phyloP scores from a whole-genome alignment of 2,888 invertebrate genomes.

The Apomyelois bistriatella region DNA sequence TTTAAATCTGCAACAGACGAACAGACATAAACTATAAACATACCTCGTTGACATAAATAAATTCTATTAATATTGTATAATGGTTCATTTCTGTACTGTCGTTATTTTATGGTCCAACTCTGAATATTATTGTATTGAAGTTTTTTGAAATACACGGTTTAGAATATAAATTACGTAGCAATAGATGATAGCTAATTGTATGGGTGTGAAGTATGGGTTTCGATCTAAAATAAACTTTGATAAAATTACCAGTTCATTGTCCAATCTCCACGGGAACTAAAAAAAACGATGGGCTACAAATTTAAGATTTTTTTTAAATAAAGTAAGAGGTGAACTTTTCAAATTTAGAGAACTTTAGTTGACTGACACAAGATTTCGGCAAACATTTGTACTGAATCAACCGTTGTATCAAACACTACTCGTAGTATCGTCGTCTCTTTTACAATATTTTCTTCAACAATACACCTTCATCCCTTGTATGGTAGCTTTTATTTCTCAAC shows the following conservation, averaged over 20 bases:
- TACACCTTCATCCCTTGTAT: background rate
- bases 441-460: constrained; percentile 5
- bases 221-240: background rate
- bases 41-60: too few species aligned
- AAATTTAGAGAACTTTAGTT: too few species aligned
- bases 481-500: constrained; percentile 3
- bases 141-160: constrained; percentile 3
- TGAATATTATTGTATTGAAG: constrained; percentile 1
- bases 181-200: constrained; percentile 9
- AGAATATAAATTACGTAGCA: constrained; percentile 2
- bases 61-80: too few species aligned
- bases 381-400: too few species aligned
- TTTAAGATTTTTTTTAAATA: too few species aligned
- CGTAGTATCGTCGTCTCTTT: background rate
- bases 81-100: background rate
- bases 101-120: background rate
- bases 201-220: constrained; percentile 5
- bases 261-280: background rate
- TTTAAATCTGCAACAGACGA: too few species aligned
- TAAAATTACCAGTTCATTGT: background rate
- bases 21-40: too few species aligned
- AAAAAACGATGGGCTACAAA: too few species aligned
- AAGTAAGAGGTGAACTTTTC: too few species aligned
- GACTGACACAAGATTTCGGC: too few species aligned
- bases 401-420: too few species aligned